Evolutionary conservation across 2,113 vertebrate species (phyloP).

Genomic region (Brachypodius melanocephalos): DNA sequence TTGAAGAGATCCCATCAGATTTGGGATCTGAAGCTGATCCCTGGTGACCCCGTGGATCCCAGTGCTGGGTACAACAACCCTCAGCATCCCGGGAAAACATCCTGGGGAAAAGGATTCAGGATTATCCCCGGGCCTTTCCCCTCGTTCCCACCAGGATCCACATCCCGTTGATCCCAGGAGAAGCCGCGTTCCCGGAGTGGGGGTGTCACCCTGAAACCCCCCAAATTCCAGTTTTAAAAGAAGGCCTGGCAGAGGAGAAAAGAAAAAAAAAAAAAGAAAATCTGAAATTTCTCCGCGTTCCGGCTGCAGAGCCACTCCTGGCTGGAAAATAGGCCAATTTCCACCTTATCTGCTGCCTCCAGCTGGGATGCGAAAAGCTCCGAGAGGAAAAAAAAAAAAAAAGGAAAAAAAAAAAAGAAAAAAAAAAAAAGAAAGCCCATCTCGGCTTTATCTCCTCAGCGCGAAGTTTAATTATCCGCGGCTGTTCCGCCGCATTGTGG

Average conservation of each 20-base stretch:
- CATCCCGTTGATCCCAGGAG: neutral
- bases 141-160: neutral
- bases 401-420: neutral
- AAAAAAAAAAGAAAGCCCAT: neutral
- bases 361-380: constrained; percentile 52
- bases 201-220: accelerated
- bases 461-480: constrained; percentile 56
- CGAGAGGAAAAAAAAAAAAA: neutral
- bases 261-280: neutral
- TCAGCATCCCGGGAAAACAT: accelerated
- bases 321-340: constrained; percentile 58
- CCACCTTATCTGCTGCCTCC: constrained; percentile 64
- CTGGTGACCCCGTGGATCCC: neutral
- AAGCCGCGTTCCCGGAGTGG: accelerated
- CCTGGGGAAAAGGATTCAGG: accelerated
- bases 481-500: neutral
- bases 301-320: neutral
- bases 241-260: too few species aligned
- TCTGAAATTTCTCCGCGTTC: neutral
- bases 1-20: neutral
- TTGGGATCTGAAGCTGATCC: neutral
- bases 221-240: neutral
- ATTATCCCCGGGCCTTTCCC: neutral
- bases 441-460: constrained; percentile 38
- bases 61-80: accelerated